Base-by-base conservation (phyloP, 1,140 invertebrate species). In the Lerema accius region DNA sequence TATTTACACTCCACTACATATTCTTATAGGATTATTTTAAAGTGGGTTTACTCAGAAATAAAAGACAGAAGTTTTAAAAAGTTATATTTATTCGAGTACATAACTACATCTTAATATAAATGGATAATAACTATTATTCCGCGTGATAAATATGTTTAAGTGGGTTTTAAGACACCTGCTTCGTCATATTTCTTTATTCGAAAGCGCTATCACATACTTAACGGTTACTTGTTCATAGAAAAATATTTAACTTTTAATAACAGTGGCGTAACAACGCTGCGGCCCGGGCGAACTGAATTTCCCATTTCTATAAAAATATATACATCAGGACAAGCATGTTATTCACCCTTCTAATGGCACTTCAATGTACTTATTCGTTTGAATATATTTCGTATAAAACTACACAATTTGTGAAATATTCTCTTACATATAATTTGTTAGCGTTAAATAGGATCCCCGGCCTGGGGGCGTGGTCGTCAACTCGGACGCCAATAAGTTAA, bases 71-170 rank as follows among this genome's bases (percentile, higher is more conserved):
- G 28, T 80, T 82, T 86, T 83, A 81, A 89, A 91, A 91, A 91
- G 88, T 90, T 89, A 91, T 88, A 90, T 91, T 91, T 91, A 91
- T 91, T 91, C 88, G 89, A 91, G 90, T 91, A 91, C 88, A 91
- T 91, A 91, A 89, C 88, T 91, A 91, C 90, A 91, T 76, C 89
- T 91, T 91, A 91, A 86, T 84, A 87, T 83, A 87, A 87, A 85
- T 87, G 83, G 78, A 87, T 86, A 89, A 88, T 88, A 88, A 84
- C 82, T 90, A 90, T 87, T 84, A 77, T 81, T 86, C 80, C 78
- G 80, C 83, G 72, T 82, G 84, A 86, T 89, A 89, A 89, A 90
- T 90, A 90, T 82, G 80, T 80, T 88, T 84, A 84, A 84, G 78
- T 84, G 78, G 82, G 83, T 84, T 80, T 78, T 82, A 80, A 91